phyloP scores from a whole-genome alignment of 2,888 invertebrate species.

The Dermolepida albohirtum region DNA sequence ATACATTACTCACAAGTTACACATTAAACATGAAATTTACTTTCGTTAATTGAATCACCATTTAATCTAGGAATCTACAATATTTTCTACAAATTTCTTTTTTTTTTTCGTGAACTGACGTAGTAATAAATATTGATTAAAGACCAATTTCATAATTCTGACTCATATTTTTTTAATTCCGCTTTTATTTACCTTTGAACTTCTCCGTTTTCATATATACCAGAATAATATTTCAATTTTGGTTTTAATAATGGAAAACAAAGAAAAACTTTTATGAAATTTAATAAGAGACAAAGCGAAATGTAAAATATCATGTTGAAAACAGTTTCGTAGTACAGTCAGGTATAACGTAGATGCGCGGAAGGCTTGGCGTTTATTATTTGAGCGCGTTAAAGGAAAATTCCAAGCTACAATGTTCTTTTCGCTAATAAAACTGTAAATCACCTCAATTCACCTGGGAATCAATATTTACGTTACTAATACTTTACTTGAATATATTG shows the following conservation, averaged over 20 bases:
- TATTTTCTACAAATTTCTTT: too few species aligned
- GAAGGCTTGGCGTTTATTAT: not conserved
- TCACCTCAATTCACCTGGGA: not conserved
- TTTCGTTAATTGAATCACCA: too few species aligned
- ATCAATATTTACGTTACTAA: slow-evolving; percentile 10
- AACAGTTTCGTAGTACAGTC: not conserved
- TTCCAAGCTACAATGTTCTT: not conserved
- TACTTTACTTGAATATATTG: not conserved
- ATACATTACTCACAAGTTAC: too few species aligned
- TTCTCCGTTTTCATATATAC: not conserved
- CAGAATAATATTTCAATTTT: not conserved
- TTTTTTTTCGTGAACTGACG: too few species aligned
- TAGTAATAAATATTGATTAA: too few species aligned
- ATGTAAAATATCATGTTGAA: not conserved
- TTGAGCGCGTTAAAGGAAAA: not conserved
- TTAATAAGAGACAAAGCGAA: slow-evolving; percentile 18
- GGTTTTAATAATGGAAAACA: not conserved
- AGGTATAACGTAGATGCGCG: too few species aligned
- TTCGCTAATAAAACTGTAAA: slow-evolving; percentile 26
- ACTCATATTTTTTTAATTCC: not conserved
- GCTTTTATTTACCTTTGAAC: not conserved
- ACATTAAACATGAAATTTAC: too few species aligned
- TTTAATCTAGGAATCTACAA: too few species aligned
- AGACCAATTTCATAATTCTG: too few species aligned
- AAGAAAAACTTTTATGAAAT: slow-evolving; percentile 13